Evolutionary conservation across 2,113 vertebrate genomes (phyloP).

Genomic region (Malurus melanocephalus): DNA sequence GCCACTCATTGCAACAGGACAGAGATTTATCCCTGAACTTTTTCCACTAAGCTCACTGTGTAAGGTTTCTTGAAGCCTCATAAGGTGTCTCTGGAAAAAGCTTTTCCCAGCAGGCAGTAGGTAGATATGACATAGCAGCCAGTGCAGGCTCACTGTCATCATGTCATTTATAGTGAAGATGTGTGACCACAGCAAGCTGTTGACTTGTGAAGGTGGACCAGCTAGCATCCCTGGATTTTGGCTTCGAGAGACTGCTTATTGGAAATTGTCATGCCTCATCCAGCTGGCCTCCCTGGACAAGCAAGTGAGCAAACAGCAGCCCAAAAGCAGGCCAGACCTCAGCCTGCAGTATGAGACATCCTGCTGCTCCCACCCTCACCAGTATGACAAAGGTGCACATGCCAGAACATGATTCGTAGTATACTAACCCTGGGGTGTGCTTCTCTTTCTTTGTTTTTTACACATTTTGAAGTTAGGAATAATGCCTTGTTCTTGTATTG

Average conservation of each 20-base stretch:
- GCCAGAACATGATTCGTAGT: neutral
- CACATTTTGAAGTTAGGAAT: neutral
- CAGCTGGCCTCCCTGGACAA: neutral
- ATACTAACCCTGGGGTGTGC: neutral
- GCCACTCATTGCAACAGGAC: neutral
- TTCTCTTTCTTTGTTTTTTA: neutral
- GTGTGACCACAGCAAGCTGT: neutral
- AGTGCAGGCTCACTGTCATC: neutral
- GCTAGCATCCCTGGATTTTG: neutral
- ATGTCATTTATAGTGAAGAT: neutral
- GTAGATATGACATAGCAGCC: neutral
- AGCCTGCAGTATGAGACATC: neutral
- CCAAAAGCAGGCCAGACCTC: neutral
- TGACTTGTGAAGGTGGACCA: neutral
- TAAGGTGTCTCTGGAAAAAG: neutral
- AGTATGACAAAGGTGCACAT: neutral
- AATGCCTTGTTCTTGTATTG: neutral
- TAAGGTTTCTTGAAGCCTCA: neutral
- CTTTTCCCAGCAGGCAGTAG: fast-evolving
- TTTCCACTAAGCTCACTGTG: neutral
- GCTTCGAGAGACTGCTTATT: neutral
- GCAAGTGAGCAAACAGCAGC: neutral
- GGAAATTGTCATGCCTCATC: neutral
- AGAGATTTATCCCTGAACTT: neutral
- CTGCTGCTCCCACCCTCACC: neutral